Percentiles rank a stretch among this genome's conserved stretches.
Evolutionary conservation across 2,797 vertebrate genomes (phyloP).

Genomic region (Oreochromis grahami): DNA sequence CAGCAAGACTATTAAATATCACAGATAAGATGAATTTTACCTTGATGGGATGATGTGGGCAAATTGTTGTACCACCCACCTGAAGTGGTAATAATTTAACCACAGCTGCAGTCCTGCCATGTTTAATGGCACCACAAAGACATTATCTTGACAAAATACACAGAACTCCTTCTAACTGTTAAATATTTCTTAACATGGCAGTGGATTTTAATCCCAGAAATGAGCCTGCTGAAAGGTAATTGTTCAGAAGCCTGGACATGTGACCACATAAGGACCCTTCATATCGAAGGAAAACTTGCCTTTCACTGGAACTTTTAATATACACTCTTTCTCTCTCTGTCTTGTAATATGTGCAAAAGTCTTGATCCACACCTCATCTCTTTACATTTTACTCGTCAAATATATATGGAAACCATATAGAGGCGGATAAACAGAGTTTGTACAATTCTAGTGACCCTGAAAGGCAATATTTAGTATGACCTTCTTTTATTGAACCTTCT

Average conservation of each 20-base stretch:
- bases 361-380: background rate
- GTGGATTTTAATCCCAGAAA: background rate
- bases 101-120: background rate
- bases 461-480: background rate
- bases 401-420: background rate
- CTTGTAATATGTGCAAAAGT: background rate
- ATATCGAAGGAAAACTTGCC: background rate
- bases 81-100: background rate
- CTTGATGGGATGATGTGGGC: background rate
- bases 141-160: background rate
- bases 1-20: background rate
- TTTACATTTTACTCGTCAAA: background rate
- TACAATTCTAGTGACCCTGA: too few species aligned
- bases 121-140: background rate
- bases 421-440: background rate
- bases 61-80: background rate
- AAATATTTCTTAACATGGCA: background rate
- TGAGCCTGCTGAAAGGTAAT: background rate
- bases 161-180: background rate
- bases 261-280: background rate
- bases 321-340: fast-evolving
- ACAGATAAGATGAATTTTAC: background rate
- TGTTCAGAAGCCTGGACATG: background rate
- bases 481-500: background rate
- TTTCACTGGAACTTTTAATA: background rate